Conservation (phyloP, 2,888 invertebrate species). For the Lypha dubia region DNA sequence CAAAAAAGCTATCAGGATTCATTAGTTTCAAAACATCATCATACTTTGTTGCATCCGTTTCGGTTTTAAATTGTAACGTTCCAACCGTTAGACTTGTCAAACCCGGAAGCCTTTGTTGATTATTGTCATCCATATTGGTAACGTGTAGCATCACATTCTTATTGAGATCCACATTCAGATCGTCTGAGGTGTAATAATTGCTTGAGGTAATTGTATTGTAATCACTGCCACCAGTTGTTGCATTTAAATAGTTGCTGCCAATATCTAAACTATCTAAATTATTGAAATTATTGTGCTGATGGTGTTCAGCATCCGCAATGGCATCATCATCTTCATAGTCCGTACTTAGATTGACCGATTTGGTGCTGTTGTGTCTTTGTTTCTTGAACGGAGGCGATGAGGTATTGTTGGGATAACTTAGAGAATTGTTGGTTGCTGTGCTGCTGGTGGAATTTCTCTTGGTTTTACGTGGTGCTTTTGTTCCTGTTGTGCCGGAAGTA, state of each 20-base stretch:
- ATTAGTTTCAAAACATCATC: slow-evolving; percentile 73
- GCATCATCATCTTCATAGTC: slow-evolving; percentile 59
- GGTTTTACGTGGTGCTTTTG: slow-evolving; percentile 77
- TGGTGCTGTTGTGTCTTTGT: slow-evolving; percentile 67
- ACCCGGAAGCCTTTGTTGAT: slow-evolving; percentile 59
- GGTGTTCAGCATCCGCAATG: slow-evolving; percentile 18
- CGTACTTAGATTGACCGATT: slow-evolving; percentile 59
- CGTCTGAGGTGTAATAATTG: slow-evolving; percentile 65
- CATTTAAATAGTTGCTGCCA: slow-evolving; percentile 61
- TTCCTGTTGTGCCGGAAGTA: slow-evolving; percentile 22
- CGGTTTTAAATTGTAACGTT: slow-evolving; percentile 62
- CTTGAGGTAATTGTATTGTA: slow-evolving; percentile 66
- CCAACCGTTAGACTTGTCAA: slow-evolving; percentile 61
- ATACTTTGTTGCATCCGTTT: slow-evolving; percentile 40
- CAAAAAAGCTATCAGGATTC: slow-evolving; percentile 72
- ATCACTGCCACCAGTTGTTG: slow-evolving; percentile 52
- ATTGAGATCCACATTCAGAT: slow-evolving; percentile 65
- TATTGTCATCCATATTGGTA: slow-evolving; percentile 63
- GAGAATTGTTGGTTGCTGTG: slow-evolving; percentile 51
- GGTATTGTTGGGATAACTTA: slow-evolving; percentile 66
- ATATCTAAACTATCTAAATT: slow-evolving; percentile 55
- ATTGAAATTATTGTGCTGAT: slow-evolving; percentile 35
- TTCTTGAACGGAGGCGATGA: slow-evolving; percentile 55
- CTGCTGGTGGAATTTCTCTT: slow-evolving; percentile 77
- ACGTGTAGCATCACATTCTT: slow-evolving; percentile 66